phyloP scores from a whole-genome alignment of 2,113 vertebrate species.

The Loxodonta africana region DNA sequence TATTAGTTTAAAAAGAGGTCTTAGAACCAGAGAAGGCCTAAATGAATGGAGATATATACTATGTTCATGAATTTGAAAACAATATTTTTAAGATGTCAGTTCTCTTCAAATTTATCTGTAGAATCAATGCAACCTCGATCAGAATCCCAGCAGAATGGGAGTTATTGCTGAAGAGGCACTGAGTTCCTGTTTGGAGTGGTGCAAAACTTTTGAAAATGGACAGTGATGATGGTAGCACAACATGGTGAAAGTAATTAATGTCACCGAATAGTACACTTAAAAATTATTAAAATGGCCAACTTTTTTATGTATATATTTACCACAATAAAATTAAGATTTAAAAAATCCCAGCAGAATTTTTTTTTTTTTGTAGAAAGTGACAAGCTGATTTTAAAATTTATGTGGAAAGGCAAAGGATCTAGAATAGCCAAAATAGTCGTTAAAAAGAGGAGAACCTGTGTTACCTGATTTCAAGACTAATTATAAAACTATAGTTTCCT shows the following conservation, averaged over 20 bases:
- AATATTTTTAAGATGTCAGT: background rate
- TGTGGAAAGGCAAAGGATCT: no score
- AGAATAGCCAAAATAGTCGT: no score
- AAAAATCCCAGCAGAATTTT: no score
- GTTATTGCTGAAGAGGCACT: background rate
- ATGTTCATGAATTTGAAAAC: no score
- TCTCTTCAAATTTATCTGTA: background rate
- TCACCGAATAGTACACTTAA: no score
- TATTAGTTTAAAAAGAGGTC: background rate
- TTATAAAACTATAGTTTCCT: background rate
- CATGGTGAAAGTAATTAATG: no score
- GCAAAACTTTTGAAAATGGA: background rate
- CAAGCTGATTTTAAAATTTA: background rate
- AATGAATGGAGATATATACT: background rate
- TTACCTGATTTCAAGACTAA: no score
- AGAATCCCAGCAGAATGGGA: background rate
- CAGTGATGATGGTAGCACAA: background rate
- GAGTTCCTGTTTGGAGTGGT: background rate
- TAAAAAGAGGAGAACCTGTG: no score
- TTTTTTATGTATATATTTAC: no score
- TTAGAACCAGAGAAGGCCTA: background rate
- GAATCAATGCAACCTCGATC: background rate
- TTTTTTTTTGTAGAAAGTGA: background rate
- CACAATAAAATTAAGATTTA: no score
- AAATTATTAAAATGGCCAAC: no score